These are phyloP conservation scores for Samia ricini DNA, from an alignment of 1,140 invertebrate species.

Conservation along the genomic window DNA sequence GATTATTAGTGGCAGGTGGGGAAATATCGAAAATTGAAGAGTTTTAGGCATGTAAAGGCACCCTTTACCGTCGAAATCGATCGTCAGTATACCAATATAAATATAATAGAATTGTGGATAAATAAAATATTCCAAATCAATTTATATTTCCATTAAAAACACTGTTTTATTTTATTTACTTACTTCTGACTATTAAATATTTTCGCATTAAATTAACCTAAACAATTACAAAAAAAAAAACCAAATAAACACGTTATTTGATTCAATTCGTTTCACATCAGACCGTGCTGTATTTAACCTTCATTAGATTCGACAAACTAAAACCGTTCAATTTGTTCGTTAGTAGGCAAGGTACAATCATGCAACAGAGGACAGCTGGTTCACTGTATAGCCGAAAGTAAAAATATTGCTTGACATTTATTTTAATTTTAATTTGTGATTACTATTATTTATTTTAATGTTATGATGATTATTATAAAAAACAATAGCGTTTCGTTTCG, in stretches of 20 bases:
- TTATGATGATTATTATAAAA: no score
- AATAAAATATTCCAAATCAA: no score
- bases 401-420: background rate
- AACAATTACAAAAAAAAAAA: background rate
- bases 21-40: no score
- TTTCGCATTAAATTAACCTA: background rate
- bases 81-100: no score
- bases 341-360: background rate
- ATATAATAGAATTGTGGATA: no score
- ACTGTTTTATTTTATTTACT: background rate
- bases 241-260: background rate
- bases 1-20: no score
- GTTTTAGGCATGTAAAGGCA: no score
- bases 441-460: no score
- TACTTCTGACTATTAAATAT: background rate
- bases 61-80: no score
- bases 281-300: background rate
- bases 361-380: background rate
- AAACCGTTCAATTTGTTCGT: background rate
- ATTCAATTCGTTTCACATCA: background rate
- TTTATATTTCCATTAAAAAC: background rate
- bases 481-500: no score
- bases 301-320: slow-evolving; percentile 1
- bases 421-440: no score
- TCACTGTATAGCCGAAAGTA: background rate